phyloP scores from a whole-genome alignment of 2,113 vertebrate genomes.

The Arenaria interpres region DNA sequence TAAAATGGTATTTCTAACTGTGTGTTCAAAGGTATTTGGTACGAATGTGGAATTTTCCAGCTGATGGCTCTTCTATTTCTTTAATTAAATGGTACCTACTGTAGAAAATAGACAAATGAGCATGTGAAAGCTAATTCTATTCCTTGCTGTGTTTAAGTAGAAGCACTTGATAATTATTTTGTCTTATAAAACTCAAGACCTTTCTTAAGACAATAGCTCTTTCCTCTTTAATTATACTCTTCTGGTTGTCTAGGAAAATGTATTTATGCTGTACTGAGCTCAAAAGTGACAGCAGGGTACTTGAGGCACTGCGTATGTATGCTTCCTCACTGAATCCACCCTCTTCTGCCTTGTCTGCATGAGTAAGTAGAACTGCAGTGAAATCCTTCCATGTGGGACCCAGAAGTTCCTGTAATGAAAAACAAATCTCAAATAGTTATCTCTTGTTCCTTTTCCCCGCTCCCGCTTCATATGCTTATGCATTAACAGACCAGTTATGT shows the following conservation, averaged over 20 bases:
- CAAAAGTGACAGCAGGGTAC: constrained; percentile 68
- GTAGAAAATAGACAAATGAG: neutral
- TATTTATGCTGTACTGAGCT: constrained; percentile 67
- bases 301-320: constrained; percentile 70
- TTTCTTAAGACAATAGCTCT: constrained; percentile 73
- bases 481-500: neutral
- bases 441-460: neutral
- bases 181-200: constrained; percentile 75
- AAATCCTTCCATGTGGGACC: constrained; percentile 81
- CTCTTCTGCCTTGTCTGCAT: constrained; percentile 78
- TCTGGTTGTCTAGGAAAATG: constrained; percentile 77
- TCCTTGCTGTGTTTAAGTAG: constrained; percentile 50
- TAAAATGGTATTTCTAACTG: neutral
- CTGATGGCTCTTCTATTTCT: neutral
- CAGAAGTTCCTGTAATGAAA: constrained; percentile 79
- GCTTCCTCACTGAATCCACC: constrained; percentile 61
- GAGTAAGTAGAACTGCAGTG: constrained; percentile 80
- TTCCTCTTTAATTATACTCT: constrained; percentile 56
- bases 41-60: neutral
- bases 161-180: constrained; percentile 76
- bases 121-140: constrained; percentile 21
- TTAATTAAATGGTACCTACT: neutral
- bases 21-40: neutral
- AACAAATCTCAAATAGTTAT: constrained; percentile 1
- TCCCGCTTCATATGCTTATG: neutral